These are phyloP conservation scores for Grammomys dolichurus DNA, from an alignment of 2,113 vertebrate species.

Conservation along the genomic window DNA sequence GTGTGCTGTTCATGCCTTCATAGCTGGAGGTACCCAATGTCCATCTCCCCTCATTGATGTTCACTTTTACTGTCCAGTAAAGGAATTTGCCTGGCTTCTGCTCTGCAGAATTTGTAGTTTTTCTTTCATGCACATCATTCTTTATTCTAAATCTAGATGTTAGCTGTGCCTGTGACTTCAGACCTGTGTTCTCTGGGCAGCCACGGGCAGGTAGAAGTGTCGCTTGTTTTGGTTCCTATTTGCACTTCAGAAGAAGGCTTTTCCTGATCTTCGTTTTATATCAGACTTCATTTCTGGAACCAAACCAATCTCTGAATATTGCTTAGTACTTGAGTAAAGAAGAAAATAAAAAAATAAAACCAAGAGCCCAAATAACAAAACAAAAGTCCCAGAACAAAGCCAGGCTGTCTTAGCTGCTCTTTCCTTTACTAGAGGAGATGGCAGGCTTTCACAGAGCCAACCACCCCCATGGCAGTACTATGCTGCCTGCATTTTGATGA, in stretches of 20 bases:
- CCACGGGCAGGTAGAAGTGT: neutral
- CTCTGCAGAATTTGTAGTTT: neutral
- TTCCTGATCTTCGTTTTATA: constrained; percentile 43
- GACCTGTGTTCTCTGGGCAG: neutral
- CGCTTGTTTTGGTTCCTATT: neutral
- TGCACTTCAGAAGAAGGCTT: neutral
- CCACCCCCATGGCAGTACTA: neutral
- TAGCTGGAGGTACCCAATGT: neutral
- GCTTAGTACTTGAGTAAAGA: constrained; percentile 41
- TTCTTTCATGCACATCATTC: neutral
- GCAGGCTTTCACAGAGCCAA: constrained; percentile 10
- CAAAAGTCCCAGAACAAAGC: constrained; percentile 36
- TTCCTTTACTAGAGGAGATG: constrained; percentile 52
- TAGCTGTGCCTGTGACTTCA: neutral
- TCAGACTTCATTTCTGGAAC: neutral
- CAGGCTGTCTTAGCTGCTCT: neutral
- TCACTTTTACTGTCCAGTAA: neutral
- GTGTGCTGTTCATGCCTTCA: neutral
- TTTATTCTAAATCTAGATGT: neutral
- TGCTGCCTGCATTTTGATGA: constrained; percentile 11
- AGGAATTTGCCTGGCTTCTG: neutral
- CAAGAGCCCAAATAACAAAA: constrained; percentile 36
- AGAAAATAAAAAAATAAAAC: constrained; percentile 3
- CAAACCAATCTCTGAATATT: constrained; percentile 39
- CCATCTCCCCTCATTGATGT: neutral